These are phyloP conservation scores for Elephas maximus DNA, from an alignment of 2,113 vertebrate genomes.

Conservation along the genomic window DNA sequence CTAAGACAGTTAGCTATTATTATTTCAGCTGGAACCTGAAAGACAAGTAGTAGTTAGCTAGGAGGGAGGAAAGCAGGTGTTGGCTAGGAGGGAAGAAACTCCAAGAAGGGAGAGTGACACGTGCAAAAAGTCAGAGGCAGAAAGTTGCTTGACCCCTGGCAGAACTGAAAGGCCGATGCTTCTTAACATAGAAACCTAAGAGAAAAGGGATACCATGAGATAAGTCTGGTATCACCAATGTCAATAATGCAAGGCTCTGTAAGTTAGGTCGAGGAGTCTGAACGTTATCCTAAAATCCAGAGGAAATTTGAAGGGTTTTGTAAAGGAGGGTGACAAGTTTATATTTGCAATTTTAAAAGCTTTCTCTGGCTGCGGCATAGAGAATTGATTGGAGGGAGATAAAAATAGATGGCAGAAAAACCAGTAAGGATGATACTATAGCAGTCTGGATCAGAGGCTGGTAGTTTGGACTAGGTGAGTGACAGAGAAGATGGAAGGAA, in stretches of 20 bases:
- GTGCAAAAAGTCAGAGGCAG: background rate
- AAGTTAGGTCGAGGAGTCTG: background rate
- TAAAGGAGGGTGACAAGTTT: background rate
- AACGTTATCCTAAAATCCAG: conserved; percentile 2
- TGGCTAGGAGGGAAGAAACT: background rate
- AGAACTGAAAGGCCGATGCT: background rate
- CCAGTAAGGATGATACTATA: background rate
- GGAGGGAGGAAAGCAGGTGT: too few species aligned
- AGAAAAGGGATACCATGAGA: background rate
- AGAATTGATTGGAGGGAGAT: background rate
- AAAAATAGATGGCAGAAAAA: background rate
- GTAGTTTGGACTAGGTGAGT: background rate
- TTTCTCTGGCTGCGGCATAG: background rate
- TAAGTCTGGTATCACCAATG: background rate
- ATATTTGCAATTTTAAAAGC: conserved; percentile 23
- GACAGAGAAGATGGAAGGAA: conserved; percentile 1
- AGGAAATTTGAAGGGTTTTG: conserved; percentile 25
- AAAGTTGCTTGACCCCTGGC: background rate
- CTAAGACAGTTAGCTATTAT: background rate
- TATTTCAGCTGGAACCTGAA: background rate
- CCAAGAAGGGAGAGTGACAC: background rate
- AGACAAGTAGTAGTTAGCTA: background rate
- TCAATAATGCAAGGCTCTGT: background rate
- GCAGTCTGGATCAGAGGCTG: background rate
- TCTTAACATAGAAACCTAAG: background rate